These are phyloP conservation scores for Thymelicus lineola DNA, from an alignment of 2,888 invertebrate genomes.

Conservation along the genomic window DNA sequence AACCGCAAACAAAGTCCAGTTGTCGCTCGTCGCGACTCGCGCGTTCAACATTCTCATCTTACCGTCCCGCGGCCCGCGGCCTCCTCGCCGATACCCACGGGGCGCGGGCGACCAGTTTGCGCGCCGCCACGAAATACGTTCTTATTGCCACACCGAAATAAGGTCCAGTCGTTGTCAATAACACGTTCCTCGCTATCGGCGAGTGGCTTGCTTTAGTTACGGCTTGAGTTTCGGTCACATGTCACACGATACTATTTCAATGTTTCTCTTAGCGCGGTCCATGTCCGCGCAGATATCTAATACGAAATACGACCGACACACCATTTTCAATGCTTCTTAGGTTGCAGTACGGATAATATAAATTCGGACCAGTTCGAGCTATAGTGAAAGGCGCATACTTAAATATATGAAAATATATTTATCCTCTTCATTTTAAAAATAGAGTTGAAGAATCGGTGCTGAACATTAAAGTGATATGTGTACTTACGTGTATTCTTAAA, in stretches of 20 bases:
- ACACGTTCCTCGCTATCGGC: background rate
- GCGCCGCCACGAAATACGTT: constrained; percentile 31
- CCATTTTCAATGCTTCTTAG: constrained; percentile 15
- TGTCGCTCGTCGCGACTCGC: constrained; percentile 57
- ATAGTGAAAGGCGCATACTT: constrained; percentile 18
- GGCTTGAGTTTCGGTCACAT: constrained; percentile 33
- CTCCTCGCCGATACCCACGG: constrained; percentile 13
- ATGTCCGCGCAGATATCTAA: constrained; percentile 30
- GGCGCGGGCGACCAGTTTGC: constrained; percentile 44
- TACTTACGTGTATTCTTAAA: too few relatives aligned
- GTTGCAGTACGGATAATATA: constrained; percentile 17
- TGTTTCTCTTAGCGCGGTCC: constrained; percentile 20
- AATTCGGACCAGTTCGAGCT: background rate
- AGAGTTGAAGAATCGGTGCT: too few relatives aligned
- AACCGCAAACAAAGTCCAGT: constrained; percentile 48
- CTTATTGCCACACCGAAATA: constrained; percentile 20
- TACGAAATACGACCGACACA: constrained; percentile 17
- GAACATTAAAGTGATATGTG: too few relatives aligned
- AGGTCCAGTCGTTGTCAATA: constrained; percentile 1
- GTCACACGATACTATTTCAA: constrained; percentile 26
- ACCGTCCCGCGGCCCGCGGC: constrained; percentile 43
- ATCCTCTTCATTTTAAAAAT: background rate
- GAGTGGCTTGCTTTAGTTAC: constrained; percentile 10
- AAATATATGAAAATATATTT: background rate
- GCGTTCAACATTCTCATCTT: constrained; percentile 66